A percentile compares a stretch with the other conserved stretches of the same genome.
These are phyloP conservation scores for Lottia scabra DNA, from an alignment of 2,888 invertebrate species.

Conservation along the genomic window DNA sequence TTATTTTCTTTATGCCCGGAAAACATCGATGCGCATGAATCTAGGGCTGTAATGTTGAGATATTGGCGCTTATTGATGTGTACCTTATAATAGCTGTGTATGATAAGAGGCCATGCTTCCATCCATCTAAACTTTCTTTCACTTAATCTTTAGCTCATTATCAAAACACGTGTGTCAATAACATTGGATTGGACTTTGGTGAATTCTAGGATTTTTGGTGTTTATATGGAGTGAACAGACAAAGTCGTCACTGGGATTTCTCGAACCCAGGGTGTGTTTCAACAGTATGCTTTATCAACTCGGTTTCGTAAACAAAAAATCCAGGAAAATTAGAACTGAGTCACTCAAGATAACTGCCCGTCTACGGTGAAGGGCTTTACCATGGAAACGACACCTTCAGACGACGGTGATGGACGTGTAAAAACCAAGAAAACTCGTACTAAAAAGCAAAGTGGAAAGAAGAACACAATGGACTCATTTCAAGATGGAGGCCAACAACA, in stretches of 20 bases:
- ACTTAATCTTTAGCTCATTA: conserved; percentile 47
- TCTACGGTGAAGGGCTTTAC: conserved; percentile 37
- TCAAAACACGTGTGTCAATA: conserved; percentile 57
- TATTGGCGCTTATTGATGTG: conserved; percentile 69
- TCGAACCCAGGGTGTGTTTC: conserved; percentile 40
- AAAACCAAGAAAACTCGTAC: conserved; percentile 55
- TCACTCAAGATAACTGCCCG: conserved; percentile 31
- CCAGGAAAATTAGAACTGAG: conserved; percentile 36
- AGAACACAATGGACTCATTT: conserved; percentile 65
- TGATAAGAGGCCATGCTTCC: conserved; percentile 69
- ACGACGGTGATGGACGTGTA: conserved; percentile 34
- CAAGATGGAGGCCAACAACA: conserved; percentile 64
- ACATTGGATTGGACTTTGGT: conserved; percentile 13
- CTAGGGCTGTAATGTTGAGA: conserved; percentile 55
- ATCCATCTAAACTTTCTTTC: conserved; percentile 58
- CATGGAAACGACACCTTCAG: conserved; percentile 45
- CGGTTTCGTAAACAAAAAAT: conserved; percentile 52
- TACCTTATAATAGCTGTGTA: conserved; percentile 66
- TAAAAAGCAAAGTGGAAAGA: conserved; percentile 46
- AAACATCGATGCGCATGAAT: conserved; percentile 62
- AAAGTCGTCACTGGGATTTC: conserved; percentile 11
- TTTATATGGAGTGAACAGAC: neutral
- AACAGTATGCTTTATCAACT: conserved; percentile 54
- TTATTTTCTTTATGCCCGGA: conserved; percentile 24
- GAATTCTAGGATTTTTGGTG: neutral